Evolutionary conservation across 2,888 invertebrate genomes (phyloP), one percentile per base, ranked within the genome.

Genomic region (Melanostoma scalare): DNA sequence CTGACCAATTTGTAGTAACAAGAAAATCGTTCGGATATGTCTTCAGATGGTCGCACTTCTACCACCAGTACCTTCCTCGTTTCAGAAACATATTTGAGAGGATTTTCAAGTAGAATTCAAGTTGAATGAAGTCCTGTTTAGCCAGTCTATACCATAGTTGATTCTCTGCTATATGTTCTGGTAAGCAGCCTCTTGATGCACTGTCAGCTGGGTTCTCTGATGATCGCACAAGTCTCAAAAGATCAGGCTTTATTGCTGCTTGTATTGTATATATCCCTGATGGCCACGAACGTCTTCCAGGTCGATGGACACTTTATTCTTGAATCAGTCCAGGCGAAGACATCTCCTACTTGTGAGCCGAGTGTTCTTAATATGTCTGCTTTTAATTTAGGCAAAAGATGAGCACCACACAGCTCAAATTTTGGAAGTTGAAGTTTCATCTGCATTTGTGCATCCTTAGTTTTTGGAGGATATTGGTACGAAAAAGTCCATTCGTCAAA

Each of bases 251-350:
- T n/a, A n/a, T n/a, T n/a, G n/a, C n/a, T n/a, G n/a, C n/a, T n/a
- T n/a, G n/a, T n/a, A n/a, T n/a, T n/a, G n/a, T n/a, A n/a, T n/a
- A n/a, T n/a, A n/a, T n/a, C 87, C 40, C 89, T 67, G 76, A 89
- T 89, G 2, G 87, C 87, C 78, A 87, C 86, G 63, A 87, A 86
- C 3, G 81, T 85, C 53, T 79, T 63, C 56, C 56, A 79, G 3
- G n/a, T 38, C 31, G 65, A 60, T 36, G 87, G 76, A 36, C 44
- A 61, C 4, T 73, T 46, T 30, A 86, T 85, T 2, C 74, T 85
- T n/a, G 76, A 88, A 53, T 86, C 87, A 20, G 78, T 84, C 87
- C 85, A 88, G 6, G 55, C 55, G 8, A 55, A 36, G 20, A 20
- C 38, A 9, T 36, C 20, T 38, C 6, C 20, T 1, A 55, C 20